Conservation (phyloP, 2,888 invertebrate species). For the Synergus laeviventris region DNA sequence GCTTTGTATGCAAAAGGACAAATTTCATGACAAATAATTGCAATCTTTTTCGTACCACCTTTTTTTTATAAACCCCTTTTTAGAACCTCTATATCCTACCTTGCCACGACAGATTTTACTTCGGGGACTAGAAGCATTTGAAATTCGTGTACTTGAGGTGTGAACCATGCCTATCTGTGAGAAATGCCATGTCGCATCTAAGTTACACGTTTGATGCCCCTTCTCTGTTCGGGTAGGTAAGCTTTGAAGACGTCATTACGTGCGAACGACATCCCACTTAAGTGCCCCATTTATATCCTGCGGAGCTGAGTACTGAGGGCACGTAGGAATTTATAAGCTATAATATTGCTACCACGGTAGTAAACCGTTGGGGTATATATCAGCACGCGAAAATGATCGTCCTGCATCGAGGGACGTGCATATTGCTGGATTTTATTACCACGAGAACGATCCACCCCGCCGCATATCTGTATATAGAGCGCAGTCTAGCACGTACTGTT, state of each 20-base stretch:
- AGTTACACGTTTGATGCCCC: constrained; percentile 11
- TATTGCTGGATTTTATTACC: constrained; percentile 62
- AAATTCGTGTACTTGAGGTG: not conserved
- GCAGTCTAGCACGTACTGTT: not conserved
- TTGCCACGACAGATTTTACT: too few relatives aligned
- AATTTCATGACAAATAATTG: too few relatives aligned
- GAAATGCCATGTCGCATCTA: constrained; percentile 30
- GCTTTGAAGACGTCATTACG: constrained; percentile 65
- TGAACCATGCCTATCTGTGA: not conserved
- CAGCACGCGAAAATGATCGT: constrained; percentile 67
- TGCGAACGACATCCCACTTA: constrained; percentile 66
- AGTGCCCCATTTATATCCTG: constrained; percentile 65
- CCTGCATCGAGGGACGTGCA: constrained; percentile 49
- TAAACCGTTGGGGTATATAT: constrained; percentile 68
- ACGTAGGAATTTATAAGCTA: constrained; percentile 71
- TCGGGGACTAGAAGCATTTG: not conserved
- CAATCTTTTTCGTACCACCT: too few relatives aligned
- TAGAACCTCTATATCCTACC: too few relatives aligned
- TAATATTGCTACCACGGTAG: constrained; percentile 71
- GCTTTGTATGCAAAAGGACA: too few relatives aligned
- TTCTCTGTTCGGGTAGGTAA: constrained; percentile 29
- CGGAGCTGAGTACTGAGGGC: constrained; percentile 55
- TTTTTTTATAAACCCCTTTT: too few relatives aligned
- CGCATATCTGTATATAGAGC: constrained; percentile 13
- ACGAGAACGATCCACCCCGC: constrained; percentile 20